Evolutionary conservation across 2,888 invertebrate species (phyloP), one percentile per base, ranked within the genome.

Genomic region (Andrena camellia): DNA sequence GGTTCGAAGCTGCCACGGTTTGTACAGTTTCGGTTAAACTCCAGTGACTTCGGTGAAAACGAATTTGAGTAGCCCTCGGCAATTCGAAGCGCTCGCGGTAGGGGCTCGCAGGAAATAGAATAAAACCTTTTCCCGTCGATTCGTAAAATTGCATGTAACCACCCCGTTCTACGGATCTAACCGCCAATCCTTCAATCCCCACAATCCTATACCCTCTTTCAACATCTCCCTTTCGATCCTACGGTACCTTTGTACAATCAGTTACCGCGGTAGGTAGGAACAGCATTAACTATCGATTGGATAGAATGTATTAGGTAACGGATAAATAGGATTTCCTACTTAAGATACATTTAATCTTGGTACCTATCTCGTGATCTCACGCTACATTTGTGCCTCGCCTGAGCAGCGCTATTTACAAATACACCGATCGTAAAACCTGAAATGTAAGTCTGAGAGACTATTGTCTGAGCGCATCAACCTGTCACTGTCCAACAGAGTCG

Each of bases 241-340:
- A n/a, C 78, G 69, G 78, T 77, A 72, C 76, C 64, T 54, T 57
- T 42, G 54, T 60, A 59, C 76, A 68, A 42, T 77, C 78, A 62
- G 68, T 80, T 71, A 68, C 77, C 62, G 59, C 33, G 62, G 52
- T 70, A 33, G 62, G 52, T 70, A 33, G 35, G 52, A 66, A 66
- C 26, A 57, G 59, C 72, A 79, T 78, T 86, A 77, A 81, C 83
- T 89, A 90, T 90, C 85, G 90, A 92, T 90, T 89, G 89, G 85
- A 89, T 87, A 79, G 86, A 86, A 89, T 88, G 89, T 88, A 90
- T 89, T 90, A 84, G 86, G 84, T 83, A 89, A 90, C 89, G 83
- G 87, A 80, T 89, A 88, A 90, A 90, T 88, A 88, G 77, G 78
- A 81, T 78, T 80, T 81, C 73, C 10, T 48, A 26, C 0, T 52